These are phyloP conservation scores for Venturia canescens DNA, from an alignment of 1,140 invertebrate species.

Conservation along the genomic window DNA sequence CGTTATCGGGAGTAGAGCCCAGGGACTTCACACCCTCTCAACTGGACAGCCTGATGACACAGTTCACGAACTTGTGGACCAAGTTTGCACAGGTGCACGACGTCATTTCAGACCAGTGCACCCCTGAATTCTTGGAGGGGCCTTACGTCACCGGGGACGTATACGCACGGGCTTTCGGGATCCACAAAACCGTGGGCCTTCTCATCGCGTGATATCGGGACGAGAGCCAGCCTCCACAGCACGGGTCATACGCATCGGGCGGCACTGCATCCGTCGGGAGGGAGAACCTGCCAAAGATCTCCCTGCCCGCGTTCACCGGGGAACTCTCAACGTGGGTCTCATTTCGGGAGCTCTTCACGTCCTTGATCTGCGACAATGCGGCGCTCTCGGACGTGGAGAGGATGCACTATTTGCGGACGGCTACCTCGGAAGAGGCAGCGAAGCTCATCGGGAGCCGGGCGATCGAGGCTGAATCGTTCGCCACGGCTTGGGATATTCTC, in stretches of 20 bases:
- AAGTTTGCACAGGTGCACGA: neutral
- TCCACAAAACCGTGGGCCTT: neutral
- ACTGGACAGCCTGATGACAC: neutral
- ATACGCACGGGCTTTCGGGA: neutral
- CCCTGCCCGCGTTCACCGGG: neutral
- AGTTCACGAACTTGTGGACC: neutral
- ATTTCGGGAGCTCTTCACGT: neutral
- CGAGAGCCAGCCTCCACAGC: neutral
- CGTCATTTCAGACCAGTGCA: neutral
- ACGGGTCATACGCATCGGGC: neutral
- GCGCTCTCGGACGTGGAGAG: neutral
- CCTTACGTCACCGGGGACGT: slow-evolving; percentile 9
- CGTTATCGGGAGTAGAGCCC: neutral
- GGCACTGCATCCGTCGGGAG: neutral
- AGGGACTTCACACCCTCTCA: neutral
- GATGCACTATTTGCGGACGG: neutral
- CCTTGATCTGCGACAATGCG: neutral
- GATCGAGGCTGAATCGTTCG: neutral
- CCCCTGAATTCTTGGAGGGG: neutral
- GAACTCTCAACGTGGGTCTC: neutral
- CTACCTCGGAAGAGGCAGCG: neutral
- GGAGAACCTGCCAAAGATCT: neutral
- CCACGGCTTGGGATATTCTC: neutral
- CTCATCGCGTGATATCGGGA: neutral
- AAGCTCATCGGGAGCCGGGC: neutral